Percentiles rank a stretch among this genome's conserved stretches.
Conservation (phyloP, 2,113 vertebrate genomes). For the Gopherus evgoodei region DNA sequence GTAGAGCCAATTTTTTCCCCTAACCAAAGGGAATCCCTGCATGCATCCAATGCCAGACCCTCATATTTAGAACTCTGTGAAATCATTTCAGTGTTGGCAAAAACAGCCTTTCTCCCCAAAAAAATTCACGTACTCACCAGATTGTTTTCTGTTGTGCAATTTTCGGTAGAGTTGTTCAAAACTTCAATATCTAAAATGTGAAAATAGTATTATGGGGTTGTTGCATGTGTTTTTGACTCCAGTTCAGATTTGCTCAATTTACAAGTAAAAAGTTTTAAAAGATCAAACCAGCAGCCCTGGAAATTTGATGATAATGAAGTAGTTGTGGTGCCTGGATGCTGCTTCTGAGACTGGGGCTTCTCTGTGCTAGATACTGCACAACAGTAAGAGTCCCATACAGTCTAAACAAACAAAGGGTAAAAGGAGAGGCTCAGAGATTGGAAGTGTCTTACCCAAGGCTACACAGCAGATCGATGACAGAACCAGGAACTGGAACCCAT, state of each 20-base stretch:
- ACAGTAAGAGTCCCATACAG: background rate
- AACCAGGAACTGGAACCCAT: background rate
- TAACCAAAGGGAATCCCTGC: background rate
- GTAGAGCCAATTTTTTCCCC: background rate
- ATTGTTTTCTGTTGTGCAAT: background rate
- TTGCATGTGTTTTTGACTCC: background rate
- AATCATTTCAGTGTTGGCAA: background rate
- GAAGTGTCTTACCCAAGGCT: background rate
- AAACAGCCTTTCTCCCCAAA: background rate
- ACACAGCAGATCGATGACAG: background rate
- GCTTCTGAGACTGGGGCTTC: background rate
- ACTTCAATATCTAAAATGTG: background rate
- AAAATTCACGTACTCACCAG: background rate
- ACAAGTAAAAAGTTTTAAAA: background rate
- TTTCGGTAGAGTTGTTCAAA: slow-evolving; percentile 15
- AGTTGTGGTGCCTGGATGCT: background rate
- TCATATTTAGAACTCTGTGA: background rate
- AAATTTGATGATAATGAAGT: background rate
- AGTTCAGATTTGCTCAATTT: background rate
- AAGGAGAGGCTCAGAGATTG: background rate
- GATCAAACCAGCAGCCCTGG: background rate
- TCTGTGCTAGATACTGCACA: background rate
- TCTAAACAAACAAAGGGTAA: background rate
- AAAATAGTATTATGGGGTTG: background rate
- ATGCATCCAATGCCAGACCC: background rate